phyloP scores from a whole-genome alignment of 2,113 vertebrate species.

The Proterorhinus semilunaris region DNA sequence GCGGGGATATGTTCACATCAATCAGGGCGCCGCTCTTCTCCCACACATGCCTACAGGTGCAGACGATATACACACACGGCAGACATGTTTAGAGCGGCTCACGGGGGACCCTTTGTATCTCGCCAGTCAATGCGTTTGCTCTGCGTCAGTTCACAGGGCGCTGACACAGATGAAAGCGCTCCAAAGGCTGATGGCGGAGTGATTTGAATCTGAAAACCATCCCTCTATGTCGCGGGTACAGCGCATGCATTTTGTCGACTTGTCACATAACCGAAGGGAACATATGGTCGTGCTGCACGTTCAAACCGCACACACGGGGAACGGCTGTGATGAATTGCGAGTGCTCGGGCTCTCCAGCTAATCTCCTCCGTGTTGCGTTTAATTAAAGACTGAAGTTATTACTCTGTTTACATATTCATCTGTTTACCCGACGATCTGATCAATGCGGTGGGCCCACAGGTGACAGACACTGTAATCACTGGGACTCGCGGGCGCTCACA shows the following conservation, averaged over 20 bases:
- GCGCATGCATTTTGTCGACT: conserved; percentile 11
- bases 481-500: conserved; percentile 52
- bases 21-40: conserved; percentile 86
- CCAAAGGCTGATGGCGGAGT: conserved; percentile 34
- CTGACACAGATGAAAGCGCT: conserved; percentile 43
- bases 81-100: background rate
- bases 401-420: conserved; percentile 80
- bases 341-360: conserved; percentile 70
- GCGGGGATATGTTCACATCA: conserved; percentile 77
- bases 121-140: conserved; percentile 35
- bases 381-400: conserved; percentile 82
- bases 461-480: conserved; percentile 77
- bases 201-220: conserved; percentile 45
- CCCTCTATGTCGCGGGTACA: conserved; percentile 26
- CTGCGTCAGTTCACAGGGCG: conserved; percentile 35
- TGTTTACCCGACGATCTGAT: conserved; percentile 76
- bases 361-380: conserved; percentile 77
- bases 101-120: conserved; percentile 3
- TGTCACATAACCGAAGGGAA: conserved; percentile 23
- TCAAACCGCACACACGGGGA: conserved; percentile 29
- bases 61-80: background rate
- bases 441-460: conserved; percentile 73
- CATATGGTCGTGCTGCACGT: conserved; percentile 20
- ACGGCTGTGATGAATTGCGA: conserved; percentile 69
- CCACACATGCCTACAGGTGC: conserved; percentile 83